Evolutionary conservation across 2,113 vertebrate genomes (phyloP), one percentile per base, ranked within the genome.

Genomic region (Eubucco bourcierii): DNA sequence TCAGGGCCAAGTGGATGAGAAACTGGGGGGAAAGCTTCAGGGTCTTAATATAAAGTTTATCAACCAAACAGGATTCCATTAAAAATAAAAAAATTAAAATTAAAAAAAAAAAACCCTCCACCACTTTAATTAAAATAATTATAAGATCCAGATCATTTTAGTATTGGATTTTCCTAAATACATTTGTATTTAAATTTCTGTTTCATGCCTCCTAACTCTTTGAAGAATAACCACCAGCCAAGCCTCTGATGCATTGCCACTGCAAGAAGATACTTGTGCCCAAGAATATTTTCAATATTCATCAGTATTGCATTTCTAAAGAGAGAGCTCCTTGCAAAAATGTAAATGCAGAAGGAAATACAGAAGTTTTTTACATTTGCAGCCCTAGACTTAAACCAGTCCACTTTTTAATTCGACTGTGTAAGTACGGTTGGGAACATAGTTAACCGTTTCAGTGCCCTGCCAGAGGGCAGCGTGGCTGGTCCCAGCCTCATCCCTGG

Each of bases 211-310:
- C 27, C 2, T 61, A 14, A 58, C 61, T 61, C 93, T 92, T 95
- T 94, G 94, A 94, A 91, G 91, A 78, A 8, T 33, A 93, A 91
- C 82, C 87, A 84, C 68, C 87, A 83, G 87, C 81, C 59, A 33
- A 72, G 53, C 59, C 66, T 90, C 84, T 93, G 80, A 84, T 85
- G 82, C 85, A 50, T 2, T 86, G 50, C 93, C 53, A 8, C 76
- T 90, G 90, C 94, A 94, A 95, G 95, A 94, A 95, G 78, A 33
- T 93, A 94, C 94, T 95, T 95, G 91, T 55, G 80, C 90, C 76
- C 76, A 37, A 44, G 90, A 90, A 41, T 46, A 44, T 78, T 94
- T 96, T 91, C 93, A 94, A 80, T 94, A 94, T 94, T 93, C 91
- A 94, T 87, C 92, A 90, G 91, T 58, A 65, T 68, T 31, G 34